These are phyloP conservation scores for Eurytoma adleriae DNA, from an alignment of 2,888 invertebrate species.

Conservation along the genomic window DNA sequence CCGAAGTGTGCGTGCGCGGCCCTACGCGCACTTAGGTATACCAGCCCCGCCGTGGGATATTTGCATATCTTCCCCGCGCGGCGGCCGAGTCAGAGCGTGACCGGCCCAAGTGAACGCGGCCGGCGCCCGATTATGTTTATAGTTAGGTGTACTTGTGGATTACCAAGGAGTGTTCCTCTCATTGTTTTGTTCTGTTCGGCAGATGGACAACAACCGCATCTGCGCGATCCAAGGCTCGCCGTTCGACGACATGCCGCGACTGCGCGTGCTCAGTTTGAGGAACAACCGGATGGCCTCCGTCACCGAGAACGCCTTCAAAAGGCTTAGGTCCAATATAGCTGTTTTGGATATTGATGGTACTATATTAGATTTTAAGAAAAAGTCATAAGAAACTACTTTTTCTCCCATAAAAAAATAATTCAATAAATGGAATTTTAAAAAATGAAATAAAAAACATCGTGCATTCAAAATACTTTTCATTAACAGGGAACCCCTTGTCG, in stretches of 20 bases:
- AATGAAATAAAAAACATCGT: background rate
- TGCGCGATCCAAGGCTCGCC: constrained; percentile 88
- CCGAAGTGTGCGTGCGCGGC: background rate
- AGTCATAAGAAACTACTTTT: too few species aligned
- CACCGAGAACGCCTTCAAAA: constrained; percentile 85
- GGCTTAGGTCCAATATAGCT: constrained; percentile 88
- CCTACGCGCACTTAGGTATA: background rate
- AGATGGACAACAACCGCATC: constrained; percentile 89
- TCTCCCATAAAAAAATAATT: background rate
- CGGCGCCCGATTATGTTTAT: too few species aligned
- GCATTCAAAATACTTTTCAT: constrained; percentile 5
- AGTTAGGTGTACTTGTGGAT: too few species aligned
- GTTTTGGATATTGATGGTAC: constrained; percentile 90
- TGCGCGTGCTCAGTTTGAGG: constrained; percentile 87
- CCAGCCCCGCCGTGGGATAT: background rate
- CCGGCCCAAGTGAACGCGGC: background rate
- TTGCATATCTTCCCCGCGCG: constrained; percentile 35
- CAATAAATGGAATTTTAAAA: too few species aligned
- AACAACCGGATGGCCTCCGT: constrained; percentile 87
- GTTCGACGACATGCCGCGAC: constrained; percentile 89
- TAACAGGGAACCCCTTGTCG: constrained; percentile 86
- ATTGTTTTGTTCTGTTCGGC: constrained; percentile 40
- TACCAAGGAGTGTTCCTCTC: too few species aligned
- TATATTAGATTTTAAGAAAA: constrained; percentile 55
- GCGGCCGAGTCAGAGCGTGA: constrained; percentile 45